phyloP scores from a whole-genome alignment of 2,888 invertebrate species.

The Pherbina coryleti region DNA sequence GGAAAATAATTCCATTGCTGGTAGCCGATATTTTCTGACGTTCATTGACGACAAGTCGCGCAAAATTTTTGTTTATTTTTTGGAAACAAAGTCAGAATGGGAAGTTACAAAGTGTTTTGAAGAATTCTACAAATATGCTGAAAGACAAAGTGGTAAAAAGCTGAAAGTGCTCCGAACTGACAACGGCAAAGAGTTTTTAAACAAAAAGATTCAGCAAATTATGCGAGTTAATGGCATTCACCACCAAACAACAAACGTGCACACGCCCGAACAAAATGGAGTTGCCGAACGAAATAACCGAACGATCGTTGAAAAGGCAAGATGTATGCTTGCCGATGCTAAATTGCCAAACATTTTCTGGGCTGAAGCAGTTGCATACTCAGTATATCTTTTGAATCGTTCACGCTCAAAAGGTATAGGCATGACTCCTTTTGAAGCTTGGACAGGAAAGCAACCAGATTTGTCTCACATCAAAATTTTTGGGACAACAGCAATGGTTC shows the following conservation, averaged over 20 bases:
- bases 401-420: conserved; percentile 36
- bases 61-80: conserved; percentile 42
- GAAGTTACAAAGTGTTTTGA: conserved; percentile 41
- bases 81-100: conserved; percentile 43
- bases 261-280: conserved; percentile 41
- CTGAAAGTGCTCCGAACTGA: conserved; percentile 23
- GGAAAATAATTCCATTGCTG: conserved; percentile 34
- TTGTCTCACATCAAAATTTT: conserved; percentile 36
- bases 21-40: conserved; percentile 44
- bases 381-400: conserved; percentile 46
- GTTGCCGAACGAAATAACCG: conserved; percentile 45
- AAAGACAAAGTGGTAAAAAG: conserved; percentile 44
- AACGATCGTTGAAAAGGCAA: conserved; percentile 49
- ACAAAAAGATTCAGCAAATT: neutral
- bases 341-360: conserved; percentile 40
- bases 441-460: conserved; percentile 39
- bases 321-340: conserved; percentile 48
- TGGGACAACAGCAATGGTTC: conserved; percentile 34
- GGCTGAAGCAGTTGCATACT: conserved; percentile 51
- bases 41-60: conserved; percentile 47
- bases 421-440: conserved; percentile 41
- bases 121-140: conserved; percentile 41
- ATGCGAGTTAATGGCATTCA: no score
- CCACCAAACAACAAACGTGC: neutral
- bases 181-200: neutral